Conservation (phyloP, 2,888 invertebrate species). For the Polydrusus tereticollis region DNA sequence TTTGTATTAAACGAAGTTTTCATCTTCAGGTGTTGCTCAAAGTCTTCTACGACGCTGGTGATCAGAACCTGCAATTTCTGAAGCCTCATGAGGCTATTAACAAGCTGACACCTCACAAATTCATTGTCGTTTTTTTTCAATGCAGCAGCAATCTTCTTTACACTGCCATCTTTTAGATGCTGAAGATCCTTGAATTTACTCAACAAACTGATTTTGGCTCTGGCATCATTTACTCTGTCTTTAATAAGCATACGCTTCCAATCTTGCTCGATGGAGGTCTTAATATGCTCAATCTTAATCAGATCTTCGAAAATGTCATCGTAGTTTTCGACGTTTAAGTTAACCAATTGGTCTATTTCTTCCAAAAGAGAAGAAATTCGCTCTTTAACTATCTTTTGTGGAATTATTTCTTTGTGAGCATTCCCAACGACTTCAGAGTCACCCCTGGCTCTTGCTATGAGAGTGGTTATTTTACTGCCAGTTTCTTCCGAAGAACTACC, state of each 20-base stretch:
- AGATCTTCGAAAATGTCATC: constrained; percentile 58
- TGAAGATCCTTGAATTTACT: constrained; percentile 61
- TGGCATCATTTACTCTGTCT: constrained; percentile 56
- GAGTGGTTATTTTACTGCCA: constrained; percentile 56
- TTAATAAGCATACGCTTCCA: constrained; percentile 61
- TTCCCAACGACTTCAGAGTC: constrained; percentile 49
- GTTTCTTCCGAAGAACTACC: constrained; percentile 53
- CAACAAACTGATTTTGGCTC: constrained; percentile 58
- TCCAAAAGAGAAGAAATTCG: constrained; percentile 58
- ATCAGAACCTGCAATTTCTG: constrained; percentile 62
- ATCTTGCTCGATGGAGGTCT: constrained; percentile 58
- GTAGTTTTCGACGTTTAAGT: constrained; percentile 59
- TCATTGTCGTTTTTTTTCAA: constrained; percentile 55
- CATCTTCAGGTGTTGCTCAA: constrained; percentile 63
- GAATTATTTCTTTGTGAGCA: constrained; percentile 47
- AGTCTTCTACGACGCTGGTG: constrained; percentile 59
- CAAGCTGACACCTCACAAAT: constrained; percentile 59
- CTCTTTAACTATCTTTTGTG: constrained; percentile 59
- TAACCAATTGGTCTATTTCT: constrained; percentile 60
- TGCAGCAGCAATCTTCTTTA: constrained; percentile 53
- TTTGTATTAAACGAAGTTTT: constrained; percentile 68
- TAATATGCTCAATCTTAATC: constrained; percentile 59
- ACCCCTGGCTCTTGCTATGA: constrained; percentile 57
- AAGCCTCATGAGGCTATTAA: constrained; percentile 60
- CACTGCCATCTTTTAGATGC: constrained; percentile 55